These are phyloP conservation scores for Choloepus didactylus DNA, from an alignment of 2,797 vertebrate genomes.

Conservation along the genomic window DNA sequence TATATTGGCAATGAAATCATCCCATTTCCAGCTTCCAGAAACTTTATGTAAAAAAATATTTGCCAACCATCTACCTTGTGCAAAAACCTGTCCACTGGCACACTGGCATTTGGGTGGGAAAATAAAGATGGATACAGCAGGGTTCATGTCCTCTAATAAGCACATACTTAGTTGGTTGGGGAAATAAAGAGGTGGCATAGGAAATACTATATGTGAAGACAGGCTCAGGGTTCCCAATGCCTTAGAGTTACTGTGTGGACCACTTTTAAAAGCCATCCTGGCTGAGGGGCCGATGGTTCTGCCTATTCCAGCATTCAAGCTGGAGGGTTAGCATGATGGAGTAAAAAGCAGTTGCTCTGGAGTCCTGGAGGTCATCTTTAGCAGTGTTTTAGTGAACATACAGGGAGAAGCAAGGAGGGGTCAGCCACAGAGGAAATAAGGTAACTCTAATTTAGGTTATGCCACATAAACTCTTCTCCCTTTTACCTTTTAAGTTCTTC, in stretches of 20 bases:
- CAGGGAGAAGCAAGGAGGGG: not conserved
- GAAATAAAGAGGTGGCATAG: not conserved
- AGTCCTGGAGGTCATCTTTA: not conserved
- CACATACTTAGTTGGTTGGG: rapidly evolving
- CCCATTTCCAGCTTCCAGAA: constrained; percentile 38
- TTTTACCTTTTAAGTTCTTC: not conserved
- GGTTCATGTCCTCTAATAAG: not conserved
- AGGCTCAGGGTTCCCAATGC: not conserved
- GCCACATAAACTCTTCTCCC: not conserved
- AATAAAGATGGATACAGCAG: not conserved
- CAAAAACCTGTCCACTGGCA: not conserved
- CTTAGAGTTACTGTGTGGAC: not conserved
- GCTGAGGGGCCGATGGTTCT: not conserved
- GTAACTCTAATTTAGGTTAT: not conserved
- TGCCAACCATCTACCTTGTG: not conserved
- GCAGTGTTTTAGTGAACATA: not conserved
- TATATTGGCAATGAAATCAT: not conserved
- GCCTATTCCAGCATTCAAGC: not conserved
- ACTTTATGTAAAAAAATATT: not conserved
- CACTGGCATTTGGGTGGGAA: not conserved
- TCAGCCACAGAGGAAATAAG: not conserved
- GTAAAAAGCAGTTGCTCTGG: not conserved
- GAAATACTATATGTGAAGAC: not conserved
- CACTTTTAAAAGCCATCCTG: not conserved
- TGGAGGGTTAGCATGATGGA: not conserved